Conservation (phyloP, 2,797 vertebrate species). For the Cryptoprocta ferox region DNA sequence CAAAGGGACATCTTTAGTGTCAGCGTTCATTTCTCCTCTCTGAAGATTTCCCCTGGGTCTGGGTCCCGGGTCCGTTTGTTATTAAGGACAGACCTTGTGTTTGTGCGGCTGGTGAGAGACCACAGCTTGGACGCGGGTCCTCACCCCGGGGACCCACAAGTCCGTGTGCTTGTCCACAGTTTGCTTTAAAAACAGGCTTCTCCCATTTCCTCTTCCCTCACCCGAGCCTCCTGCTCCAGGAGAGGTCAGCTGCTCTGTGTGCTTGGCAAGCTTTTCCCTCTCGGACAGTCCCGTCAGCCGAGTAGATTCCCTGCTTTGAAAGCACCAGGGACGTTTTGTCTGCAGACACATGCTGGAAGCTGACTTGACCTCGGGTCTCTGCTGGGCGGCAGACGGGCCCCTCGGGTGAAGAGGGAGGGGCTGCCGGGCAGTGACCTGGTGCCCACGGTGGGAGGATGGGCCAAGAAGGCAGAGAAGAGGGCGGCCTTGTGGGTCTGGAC, state of each 20-base stretch:
- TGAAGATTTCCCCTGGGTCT: background rate
- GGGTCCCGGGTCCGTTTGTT: background rate
- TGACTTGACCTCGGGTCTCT: background rate
- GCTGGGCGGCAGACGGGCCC: fast-evolving
- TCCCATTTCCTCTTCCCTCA: background rate
- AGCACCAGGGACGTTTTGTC: background rate
- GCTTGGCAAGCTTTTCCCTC: background rate
- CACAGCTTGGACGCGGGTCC: background rate
- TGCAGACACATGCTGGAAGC: background rate
- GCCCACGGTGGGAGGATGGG: background rate
- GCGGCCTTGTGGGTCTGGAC: background rate
- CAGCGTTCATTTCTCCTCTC: background rate
- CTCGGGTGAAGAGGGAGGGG: no score
- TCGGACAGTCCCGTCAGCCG: background rate
- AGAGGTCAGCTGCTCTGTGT: background rate
- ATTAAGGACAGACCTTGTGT: background rate
- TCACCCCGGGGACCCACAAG: background rate
- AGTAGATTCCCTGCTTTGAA: background rate
- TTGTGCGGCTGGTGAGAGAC: background rate
- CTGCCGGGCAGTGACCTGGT: fast-evolving
- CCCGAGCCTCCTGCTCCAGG: background rate
- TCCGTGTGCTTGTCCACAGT: background rate
- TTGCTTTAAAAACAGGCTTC: background rate
- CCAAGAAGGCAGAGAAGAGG: background rate
- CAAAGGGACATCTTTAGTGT: background rate